Conservation (phyloP, 2,797 vertebrate species). For the Hydrophis major region DNA sequence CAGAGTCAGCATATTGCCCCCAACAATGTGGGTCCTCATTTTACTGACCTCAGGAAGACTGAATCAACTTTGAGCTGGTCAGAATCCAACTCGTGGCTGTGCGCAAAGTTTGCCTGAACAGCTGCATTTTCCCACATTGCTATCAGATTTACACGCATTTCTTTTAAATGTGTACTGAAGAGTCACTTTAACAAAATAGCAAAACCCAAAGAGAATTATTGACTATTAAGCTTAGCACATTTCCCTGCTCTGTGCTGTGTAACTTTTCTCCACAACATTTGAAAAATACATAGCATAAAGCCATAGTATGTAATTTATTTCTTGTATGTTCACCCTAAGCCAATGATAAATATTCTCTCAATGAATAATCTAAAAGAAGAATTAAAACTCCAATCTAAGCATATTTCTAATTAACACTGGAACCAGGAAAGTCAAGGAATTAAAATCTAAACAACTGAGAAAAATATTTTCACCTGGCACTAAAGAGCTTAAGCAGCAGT, state of each 20-base stretch:
- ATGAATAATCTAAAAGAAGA: neutral
- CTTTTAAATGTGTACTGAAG: slow-evolving; percentile 2
- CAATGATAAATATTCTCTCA: neutral
- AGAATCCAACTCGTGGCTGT: neutral
- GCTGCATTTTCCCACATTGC: neutral
- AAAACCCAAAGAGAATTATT: neutral
- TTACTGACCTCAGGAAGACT: neutral
- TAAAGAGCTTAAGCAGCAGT: neutral
- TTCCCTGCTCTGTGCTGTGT: neutral
- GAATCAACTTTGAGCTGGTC: neutral
- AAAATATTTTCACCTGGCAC: neutral
- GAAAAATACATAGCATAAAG: neutral
- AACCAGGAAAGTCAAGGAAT: neutral
- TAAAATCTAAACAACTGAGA: neutral
- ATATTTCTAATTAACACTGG: neutral
- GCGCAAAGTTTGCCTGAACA: neutral
- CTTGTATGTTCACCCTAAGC: neutral
- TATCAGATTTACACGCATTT: neutral
- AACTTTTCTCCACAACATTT: neutral
- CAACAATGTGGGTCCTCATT: neutral
- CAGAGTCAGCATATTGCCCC: neutral
- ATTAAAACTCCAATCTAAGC: neutral
- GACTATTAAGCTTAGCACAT: neutral
- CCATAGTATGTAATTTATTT: neutral
- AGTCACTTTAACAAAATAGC: slow-evolving; percentile 10